Percentiles rank a stretch among this genome's conserved stretches.
These are phyloP conservation scores for Sialia sialis DNA, from an alignment of 2,113 vertebrate genomes.

Conservation along the genomic window DNA sequence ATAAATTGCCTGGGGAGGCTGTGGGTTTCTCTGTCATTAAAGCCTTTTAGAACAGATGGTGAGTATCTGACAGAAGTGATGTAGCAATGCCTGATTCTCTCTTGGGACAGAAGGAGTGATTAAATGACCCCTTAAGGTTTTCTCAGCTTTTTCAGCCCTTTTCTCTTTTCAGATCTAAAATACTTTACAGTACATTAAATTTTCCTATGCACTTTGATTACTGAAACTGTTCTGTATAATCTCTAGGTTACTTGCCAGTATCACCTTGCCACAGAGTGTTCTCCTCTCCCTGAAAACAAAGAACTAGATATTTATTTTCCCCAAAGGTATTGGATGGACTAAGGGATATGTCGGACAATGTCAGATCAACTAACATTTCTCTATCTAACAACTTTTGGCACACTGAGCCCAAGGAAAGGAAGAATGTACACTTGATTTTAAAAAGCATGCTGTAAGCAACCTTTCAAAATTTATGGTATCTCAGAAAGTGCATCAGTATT, in stretches of 20 bases:
- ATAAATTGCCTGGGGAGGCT: not conserved
- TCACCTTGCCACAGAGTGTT: not conserved
- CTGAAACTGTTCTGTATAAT: not conserved
- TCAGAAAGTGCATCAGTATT: not conserved
- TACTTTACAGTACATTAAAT: not conserved
- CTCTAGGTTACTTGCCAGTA: not conserved
- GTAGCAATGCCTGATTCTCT: not conserved
- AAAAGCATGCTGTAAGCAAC: not conserved
- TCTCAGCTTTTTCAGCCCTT: not conserved
- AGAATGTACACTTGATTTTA: not conserved
- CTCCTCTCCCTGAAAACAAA: not conserved
- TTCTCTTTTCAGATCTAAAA: not conserved
- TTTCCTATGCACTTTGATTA: not conserved
- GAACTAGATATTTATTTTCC: not conserved
- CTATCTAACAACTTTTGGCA: not conserved
- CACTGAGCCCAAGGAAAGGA: not conserved
- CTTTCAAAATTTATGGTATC: not conserved
- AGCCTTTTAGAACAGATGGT: not conserved
- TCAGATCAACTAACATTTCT: not conserved
- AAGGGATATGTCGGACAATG: not conserved
- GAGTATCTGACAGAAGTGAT: not conserved
- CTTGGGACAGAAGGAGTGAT: not conserved
- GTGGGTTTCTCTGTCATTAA: constrained; percentile 6
- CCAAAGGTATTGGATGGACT: not conserved
- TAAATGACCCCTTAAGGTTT: not conserved